Conservation (phyloP, 2,888 invertebrate genomes). For the Pherbina coryleti region DNA sequence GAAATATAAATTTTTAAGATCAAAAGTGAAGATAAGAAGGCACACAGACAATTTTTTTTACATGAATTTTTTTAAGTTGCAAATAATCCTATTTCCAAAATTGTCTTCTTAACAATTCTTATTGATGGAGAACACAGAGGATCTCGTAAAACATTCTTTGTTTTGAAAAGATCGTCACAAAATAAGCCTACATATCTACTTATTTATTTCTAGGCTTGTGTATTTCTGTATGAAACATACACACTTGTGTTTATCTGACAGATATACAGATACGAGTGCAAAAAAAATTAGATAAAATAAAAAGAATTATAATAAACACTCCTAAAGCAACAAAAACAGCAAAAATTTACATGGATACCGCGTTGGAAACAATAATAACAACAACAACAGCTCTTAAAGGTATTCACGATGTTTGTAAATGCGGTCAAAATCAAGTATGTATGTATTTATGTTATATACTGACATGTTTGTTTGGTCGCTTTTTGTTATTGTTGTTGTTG, state of each 20-base stretch:
- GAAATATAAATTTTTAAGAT: too few species aligned
- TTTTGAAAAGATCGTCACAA: too few species aligned
- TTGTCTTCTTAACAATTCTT: too few species aligned
- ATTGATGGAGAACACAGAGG: too few species aligned
- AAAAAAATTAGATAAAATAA: not conserved
- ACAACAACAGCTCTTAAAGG: not conserved
- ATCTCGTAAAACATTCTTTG: too few species aligned
- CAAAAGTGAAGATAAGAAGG: too few species aligned
- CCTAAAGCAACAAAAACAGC: too few species aligned
- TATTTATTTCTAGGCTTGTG: too few species aligned
- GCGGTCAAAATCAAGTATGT: slow-evolving; percentile 27
- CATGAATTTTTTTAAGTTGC: too few species aligned
- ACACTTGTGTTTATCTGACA: not conserved
- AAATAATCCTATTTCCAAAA: too few species aligned
- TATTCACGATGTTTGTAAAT: not conserved
- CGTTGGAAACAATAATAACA: not conserved
- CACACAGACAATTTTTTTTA: too few species aligned
- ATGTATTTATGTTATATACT: not conserved
- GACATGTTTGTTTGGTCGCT: not conserved
- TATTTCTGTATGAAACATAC: not conserved
- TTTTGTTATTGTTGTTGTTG: slow-evolving; percentile 23
- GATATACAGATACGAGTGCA: not conserved
- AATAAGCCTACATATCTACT: too few species aligned
- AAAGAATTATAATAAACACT: not conserved
- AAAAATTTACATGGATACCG: not conserved